phyloP scores from a whole-genome alignment of 2,797 vertebrate species.

The Schizopygopsis malacanthus region DNA sequence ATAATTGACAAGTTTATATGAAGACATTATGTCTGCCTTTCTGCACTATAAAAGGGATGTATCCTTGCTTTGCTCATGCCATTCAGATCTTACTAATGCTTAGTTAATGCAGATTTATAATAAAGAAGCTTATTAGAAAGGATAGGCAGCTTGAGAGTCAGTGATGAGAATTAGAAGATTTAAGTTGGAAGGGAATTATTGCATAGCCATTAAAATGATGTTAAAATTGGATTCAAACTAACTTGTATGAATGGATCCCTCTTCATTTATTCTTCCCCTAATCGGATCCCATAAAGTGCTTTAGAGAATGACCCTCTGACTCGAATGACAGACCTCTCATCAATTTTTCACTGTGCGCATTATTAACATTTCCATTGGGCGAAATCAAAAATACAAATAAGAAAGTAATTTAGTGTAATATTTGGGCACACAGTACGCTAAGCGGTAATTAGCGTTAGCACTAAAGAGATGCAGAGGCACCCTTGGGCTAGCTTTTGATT shows the following conservation, averaged over 20 bases:
- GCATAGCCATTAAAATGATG: constrained; percentile 64
- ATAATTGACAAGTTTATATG: background rate
- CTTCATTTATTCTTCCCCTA: no score
- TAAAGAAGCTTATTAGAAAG: constrained; percentile 41
- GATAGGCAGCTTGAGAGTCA: constrained; percentile 41
- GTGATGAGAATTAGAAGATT: constrained; percentile 8
- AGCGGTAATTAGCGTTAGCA: constrained; percentile 21
- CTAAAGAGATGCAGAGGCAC: background rate
- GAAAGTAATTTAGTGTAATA: constrained; percentile 53
- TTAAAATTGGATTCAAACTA: constrained; percentile 65
- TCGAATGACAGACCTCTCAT: no score
- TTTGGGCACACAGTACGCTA: constrained; percentile 28
- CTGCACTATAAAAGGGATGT: background rate
- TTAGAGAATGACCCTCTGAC: background rate
- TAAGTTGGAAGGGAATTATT: constrained; percentile 42
- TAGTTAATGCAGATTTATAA: constrained; percentile 25
- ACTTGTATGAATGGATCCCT: constrained; percentile 47
- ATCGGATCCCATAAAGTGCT: background rate
- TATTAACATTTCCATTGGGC: constrained; percentile 17
- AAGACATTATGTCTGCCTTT: constrained; percentile 28
- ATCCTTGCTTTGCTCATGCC: background rate
- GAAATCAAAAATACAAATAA: constrained; percentile 41
- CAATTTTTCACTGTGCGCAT: background rate
- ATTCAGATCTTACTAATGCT: constrained; percentile 7
- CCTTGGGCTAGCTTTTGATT: constrained; percentile 44